phyloP scores from a whole-genome alignment of 2,797 vertebrate genomes.

The Holocentrus rufus region DNA sequence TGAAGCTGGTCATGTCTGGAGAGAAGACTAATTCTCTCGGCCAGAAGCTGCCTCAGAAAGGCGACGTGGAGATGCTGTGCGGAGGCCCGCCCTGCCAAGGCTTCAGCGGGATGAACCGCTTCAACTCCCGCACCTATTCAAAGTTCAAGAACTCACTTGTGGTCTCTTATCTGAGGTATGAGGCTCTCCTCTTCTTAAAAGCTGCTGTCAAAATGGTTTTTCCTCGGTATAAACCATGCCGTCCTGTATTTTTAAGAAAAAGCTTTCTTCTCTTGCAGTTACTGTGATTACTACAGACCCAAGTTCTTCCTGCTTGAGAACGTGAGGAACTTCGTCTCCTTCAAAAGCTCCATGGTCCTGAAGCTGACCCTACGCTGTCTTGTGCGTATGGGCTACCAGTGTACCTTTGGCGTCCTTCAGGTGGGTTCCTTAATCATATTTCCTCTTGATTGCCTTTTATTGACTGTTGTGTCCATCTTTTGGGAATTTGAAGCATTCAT shows the following conservation, averaged over 20 bases:
- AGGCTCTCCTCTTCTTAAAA: background rate
- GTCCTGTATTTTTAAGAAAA: background rate
- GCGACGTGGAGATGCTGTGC: slow-evolving; percentile 96
- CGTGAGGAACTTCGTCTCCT: slow-evolving; percentile 96
- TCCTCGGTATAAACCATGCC: too few species aligned
- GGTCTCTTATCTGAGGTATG: slow-evolving; percentile 97
- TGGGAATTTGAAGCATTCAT: background rate
- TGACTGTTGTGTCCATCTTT: background rate
- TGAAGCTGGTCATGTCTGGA: slow-evolving; percentile 97
- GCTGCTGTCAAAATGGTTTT: background rate
- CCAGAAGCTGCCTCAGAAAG: slow-evolving; percentile 95
- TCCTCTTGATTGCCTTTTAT: too few species aligned
- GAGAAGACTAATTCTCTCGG: slow-evolving; percentile 91
- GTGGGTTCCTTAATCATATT: slow-evolving; percentile 65
- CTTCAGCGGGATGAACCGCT: slow-evolving; percentile 99
- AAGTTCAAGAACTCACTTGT: slow-evolving; percentile 98
- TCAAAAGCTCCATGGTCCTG: slow-evolving; percentile 96
- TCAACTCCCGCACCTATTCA: slow-evolving; percentile 97
- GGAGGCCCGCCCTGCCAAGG: slow-evolving; percentile 97
- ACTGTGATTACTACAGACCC: slow-evolving; percentile 97
- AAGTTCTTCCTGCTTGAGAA: slow-evolving; percentile 96
- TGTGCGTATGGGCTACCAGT: slow-evolving; percentile 98
- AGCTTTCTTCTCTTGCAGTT: slow-evolving; percentile 76
- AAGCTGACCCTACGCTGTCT: slow-evolving; percentile 96
- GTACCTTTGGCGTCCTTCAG: slow-evolving; percentile 96